Base-by-base conservation (phyloP, 2,797 vertebrate genomes). In the Xyrichtys novacula region DNA sequence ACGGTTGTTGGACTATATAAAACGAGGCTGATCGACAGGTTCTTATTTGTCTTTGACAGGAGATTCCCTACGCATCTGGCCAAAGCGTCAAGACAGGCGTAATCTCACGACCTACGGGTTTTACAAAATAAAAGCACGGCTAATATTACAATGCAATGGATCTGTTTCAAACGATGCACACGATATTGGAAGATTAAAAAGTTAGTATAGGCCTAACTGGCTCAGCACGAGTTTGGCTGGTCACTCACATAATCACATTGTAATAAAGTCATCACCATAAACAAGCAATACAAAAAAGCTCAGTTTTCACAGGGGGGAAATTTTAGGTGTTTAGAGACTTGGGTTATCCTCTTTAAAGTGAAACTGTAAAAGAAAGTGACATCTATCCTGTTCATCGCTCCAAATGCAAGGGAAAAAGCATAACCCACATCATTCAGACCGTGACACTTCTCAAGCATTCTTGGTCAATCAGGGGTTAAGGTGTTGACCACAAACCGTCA, bases 31-130 rank as follows among this genome's bases (percentile, higher is more conserved):
- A 61, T 80, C 25, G 76, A 84, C 83, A 82, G 82, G 65, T 76
- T 73, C 60, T 62, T 56, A 56, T 83, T 79, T 76, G 74, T 78
- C 64, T 76, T 19, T 88, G 85, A 87, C 87, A 84, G 86, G 78
- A 89, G 81, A 85, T 84, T 77, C 87, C 85, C 87, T 71, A n/a
- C 74, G 61, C 74, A 20, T 71, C 71, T 38, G 55, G 67, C 74
- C 85, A 80, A 34, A 79, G 19, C 9, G 62, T 76, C 59, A 85
- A 75, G n/a, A 0, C 17, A 2, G 1, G 29, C 19, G 14, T 8
- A 22, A 1, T 38, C 6, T 2, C 26, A 14, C 1, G 25, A 0
- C 2, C 4, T 7, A 31, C 10, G 7, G 3, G 6, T 3, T 43
- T 81, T 90, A 65, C 73, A 83, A 74, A 87, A 42, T 78, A 88